Conservation (phyloP, 1,140 invertebrate species). For the Laodelphax striatellus region DNA sequence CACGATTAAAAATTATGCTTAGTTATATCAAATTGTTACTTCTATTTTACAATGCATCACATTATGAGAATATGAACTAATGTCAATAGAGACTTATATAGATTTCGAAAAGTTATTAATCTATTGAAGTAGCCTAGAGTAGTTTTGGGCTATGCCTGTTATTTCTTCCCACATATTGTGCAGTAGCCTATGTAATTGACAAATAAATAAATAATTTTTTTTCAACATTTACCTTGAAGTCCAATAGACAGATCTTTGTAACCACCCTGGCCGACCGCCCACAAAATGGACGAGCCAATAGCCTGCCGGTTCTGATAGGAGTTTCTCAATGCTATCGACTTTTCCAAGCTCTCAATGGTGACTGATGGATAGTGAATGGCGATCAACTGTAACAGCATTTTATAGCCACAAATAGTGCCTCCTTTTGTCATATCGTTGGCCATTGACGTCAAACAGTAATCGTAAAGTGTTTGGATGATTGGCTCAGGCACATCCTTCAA, state of each 20-base stretch:
- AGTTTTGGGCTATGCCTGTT: no score
- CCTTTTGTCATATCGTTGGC: conserved; percentile 51
- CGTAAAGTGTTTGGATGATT: conserved; percentile 47
- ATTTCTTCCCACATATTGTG: no score
- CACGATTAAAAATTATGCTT: no score
- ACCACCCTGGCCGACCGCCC: conserved; percentile 67
- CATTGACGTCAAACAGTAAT: conserved; percentile 47
- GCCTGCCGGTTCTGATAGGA: conserved; percentile 69
- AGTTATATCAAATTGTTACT: no score
- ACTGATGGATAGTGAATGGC: conserved; percentile 49
- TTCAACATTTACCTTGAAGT: conserved; percentile 43
- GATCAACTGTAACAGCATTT: conserved; percentile 55
- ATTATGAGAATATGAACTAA: no score
- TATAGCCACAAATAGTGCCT: conserved; percentile 47
- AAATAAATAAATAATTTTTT: no score
- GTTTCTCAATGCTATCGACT: conserved; percentile 48
- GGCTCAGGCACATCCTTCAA: conserved; percentile 41
- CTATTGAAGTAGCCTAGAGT: no score
- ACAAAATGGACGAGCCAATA: conserved; percentile 62
- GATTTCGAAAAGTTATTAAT: no score
- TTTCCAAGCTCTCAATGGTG: conserved; percentile 43
- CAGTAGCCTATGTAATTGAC: no score
- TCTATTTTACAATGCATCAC: no score
- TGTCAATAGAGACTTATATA: no score
- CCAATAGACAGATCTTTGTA: conserved; percentile 51